phyloP scores from a whole-genome alignment of 2,888 invertebrate genomes.

The Hofmannophila pseudospretella region DNA sequence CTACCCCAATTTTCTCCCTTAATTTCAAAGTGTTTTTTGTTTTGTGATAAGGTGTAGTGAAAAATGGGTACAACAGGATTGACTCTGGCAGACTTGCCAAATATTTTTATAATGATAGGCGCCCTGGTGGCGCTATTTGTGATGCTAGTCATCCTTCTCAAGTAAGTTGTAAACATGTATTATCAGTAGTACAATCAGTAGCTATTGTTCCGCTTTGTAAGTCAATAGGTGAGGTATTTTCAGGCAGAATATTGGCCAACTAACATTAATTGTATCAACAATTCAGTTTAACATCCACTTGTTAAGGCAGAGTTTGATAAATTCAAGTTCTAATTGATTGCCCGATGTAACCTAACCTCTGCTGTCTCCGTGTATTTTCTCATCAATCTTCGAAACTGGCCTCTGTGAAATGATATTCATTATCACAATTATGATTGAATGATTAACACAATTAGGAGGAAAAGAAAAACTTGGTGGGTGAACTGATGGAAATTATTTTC shows the following conservation, averaged over 20 bases:
- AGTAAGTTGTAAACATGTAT: constrained; percentile 66
- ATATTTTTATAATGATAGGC: constrained; percentile 85
- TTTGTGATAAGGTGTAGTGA: constrained; percentile 10
- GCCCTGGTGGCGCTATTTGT: constrained; percentile 85
- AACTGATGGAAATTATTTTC: too few relatives aligned
- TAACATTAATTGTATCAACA: not conserved
- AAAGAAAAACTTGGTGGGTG: too few relatives aligned
- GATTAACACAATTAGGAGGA: too few relatives aligned
- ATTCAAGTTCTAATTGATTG: too few relatives aligned
- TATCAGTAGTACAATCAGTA: not conserved
- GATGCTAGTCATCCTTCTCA: constrained; percentile 85
- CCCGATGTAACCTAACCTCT: too few relatives aligned
- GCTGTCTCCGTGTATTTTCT: too few relatives aligned
- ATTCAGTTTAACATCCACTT: not conserved
- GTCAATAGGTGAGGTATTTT: too few relatives aligned
- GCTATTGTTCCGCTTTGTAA: not conserved
- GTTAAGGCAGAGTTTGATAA: not conserved
- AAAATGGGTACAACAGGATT: constrained; percentile 72
- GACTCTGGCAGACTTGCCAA: constrained; percentile 85
- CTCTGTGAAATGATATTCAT: too few relatives aligned
- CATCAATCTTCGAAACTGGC: too few relatives aligned
- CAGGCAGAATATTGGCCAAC: too few relatives aligned
- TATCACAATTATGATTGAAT: too few relatives aligned
- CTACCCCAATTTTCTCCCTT: constrained; percentile 29
- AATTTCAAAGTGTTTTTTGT: constrained; percentile 29